Evolutionary conservation across 2,113 vertebrate genomes (phyloP).

Genomic region (Silurus asotus): DNA sequence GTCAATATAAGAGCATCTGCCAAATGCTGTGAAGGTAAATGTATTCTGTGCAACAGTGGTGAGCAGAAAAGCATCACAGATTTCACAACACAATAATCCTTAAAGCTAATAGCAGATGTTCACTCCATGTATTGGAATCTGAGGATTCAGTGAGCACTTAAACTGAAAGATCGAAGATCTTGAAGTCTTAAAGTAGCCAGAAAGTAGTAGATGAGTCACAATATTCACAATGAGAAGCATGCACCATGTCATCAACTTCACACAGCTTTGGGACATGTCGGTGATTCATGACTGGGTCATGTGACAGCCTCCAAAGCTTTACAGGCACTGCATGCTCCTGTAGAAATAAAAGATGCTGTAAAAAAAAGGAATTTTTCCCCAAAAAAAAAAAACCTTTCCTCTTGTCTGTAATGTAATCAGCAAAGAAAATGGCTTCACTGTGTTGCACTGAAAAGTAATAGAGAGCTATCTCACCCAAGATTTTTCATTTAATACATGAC

Average conservation of each 20-base stretch:
- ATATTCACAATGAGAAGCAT: background rate
- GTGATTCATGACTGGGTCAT: background rate
- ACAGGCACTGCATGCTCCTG: conserved; percentile 1
- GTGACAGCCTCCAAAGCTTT: background rate
- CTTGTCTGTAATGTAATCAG: background rate
- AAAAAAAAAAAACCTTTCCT: background rate
- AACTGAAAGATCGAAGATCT: background rate
- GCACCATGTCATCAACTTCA: background rate
- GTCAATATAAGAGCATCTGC: too few relatives aligned
- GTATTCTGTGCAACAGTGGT: background rate
- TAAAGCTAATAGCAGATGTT: background rate
- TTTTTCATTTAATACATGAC: conserved; percentile 18
- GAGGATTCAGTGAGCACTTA: background rate
- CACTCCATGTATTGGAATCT: background rate
- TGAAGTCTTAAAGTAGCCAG: background rate
- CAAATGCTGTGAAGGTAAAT: too few relatives aligned
- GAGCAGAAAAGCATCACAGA: conserved; percentile 9
- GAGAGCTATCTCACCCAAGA: background rate
- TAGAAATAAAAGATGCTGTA: background rate
- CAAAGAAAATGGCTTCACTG: background rate
- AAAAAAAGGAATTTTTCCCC: background rate
- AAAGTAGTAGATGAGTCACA: background rate
- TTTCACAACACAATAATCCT: background rate
- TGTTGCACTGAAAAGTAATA: conserved; percentile 19
- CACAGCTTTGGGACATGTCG: background rate